Evolutionary conservation across 53 echinoderm and acorn worm species (phyloP).

Genomic region (Astropecten irregularis): DNA sequence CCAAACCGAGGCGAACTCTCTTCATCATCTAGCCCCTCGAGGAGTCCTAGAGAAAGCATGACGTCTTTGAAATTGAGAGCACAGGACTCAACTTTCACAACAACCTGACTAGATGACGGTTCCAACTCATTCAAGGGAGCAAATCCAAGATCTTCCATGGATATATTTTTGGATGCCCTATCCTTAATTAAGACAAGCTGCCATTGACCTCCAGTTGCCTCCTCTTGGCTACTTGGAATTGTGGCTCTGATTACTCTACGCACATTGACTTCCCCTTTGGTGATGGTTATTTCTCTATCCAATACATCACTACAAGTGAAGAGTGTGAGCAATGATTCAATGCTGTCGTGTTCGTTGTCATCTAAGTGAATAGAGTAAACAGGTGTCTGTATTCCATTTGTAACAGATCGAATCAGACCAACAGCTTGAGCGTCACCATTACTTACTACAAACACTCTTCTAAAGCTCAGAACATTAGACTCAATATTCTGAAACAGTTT

Average conservation of each 20-base stretch:
- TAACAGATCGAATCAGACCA: constrained; percentile 68
- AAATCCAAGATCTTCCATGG: constrained; percentile 68
- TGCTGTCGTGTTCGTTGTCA: neutral
- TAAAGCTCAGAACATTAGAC: neutral
- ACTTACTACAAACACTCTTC: neutral
- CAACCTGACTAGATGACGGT: constrained; percentile 31
- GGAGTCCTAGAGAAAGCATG: constrained; percentile 44
- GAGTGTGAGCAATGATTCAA: constrained; percentile 3
- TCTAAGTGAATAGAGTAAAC: constrained; percentile 49
- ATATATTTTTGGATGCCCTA: neutral
- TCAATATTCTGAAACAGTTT: neutral
- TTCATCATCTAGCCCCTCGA: constrained; percentile 31
- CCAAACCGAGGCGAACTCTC: constrained; percentile 41
- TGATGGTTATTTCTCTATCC: constrained; percentile 46
- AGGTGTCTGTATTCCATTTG: constrained; percentile 69
- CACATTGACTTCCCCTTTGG: constrained; percentile 8
- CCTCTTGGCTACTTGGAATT: constrained; percentile 20
- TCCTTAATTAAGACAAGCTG: constrained; percentile 29
- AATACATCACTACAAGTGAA: neutral
- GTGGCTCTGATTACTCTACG: constrained; percentile 47
- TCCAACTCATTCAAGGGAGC: constrained; percentile 1
- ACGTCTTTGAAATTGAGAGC: constrained; percentile 68
- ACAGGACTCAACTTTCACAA: constrained; percentile 53
- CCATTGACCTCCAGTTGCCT: constrained; percentile 66
- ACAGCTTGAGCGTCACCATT: constrained; percentile 36